Conservation (phyloP, 2,797 vertebrate species). For the Pterois miles region DNA sequence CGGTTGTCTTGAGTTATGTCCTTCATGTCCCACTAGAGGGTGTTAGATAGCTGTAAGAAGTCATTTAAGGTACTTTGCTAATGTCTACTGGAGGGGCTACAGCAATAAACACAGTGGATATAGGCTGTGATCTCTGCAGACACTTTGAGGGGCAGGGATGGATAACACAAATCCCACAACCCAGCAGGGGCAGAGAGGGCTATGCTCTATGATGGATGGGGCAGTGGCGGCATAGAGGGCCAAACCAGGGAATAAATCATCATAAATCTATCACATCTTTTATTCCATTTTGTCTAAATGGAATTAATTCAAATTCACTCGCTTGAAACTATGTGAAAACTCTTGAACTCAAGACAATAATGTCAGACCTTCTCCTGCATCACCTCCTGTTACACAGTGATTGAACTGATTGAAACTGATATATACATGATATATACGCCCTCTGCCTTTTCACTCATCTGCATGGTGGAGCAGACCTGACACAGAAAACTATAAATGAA, state of each 20-base stretch:
- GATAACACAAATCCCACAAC: slow-evolving; percentile 6
- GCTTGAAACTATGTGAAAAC: not conserved
- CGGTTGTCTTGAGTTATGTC: not conserved
- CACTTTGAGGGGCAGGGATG: not conserved
- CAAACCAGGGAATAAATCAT: not conserved
- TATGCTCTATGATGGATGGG: not conserved
- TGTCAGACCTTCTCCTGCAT: not conserved
- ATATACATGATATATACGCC: not conserved
- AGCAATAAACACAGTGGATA: slow-evolving; percentile 16
- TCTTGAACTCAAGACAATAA: not conserved
- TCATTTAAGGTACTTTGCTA: not conserved
- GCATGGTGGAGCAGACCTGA: not conserved
- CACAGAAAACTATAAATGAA: not conserved
- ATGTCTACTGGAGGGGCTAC: not conserved
- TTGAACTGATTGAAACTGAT: not conserved
- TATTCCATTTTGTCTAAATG: not conserved
- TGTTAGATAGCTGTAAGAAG: slow-evolving; percentile 28
- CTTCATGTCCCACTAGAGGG: slow-evolving; percentile 59
- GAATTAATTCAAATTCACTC: not conserved
- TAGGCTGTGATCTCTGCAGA: slow-evolving; percentile 33
- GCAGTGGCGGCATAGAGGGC: not conserved
- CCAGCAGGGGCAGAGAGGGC: not conserved
- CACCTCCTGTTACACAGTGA: not conserved
- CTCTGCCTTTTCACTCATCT: not conserved
- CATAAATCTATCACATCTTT: not conserved